Base-by-base conservation (phyloP, 2,113 vertebrate genomes). In the Trochalopteron elliotii region DNA sequence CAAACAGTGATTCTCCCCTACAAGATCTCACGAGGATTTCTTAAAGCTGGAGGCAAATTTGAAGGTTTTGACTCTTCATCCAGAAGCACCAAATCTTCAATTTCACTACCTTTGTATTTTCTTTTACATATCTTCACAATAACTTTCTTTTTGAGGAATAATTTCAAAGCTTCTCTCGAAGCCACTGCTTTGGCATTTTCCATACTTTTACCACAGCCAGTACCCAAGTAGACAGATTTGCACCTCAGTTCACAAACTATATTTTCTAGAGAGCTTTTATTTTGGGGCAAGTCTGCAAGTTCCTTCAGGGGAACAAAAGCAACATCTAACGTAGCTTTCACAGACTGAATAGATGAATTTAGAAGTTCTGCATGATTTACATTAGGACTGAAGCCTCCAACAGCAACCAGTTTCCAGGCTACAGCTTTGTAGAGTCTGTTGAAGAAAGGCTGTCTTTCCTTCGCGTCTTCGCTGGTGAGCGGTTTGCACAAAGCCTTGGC, bases 371-470 rank as follows among this genome's bases (percentile, higher is more conserved):
- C 98, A 18, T 99, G 99, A 96, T 99, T 99, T 94, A 99, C 96
- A 31, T 94, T 99, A 49, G 99, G 98, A 31, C 99, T 99, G 71
- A 99, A 99, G 64, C 99, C 99, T 44, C 99, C 99, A 4, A 98
- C 99, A 22, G 99, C 99, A 69, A 99, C 99, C 94, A 99, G 93
- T 95, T 99, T 99, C 99, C 99, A 99, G 0, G 99, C 99, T 88
- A 99, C 99, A 0, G 99, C 98, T 97, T 99, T 99, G 97, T 99
- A 99, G 9, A 99, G 98, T 96, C 99, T 99, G 91, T 99, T 99
- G 96, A 99, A 99, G 97, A 99, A 99, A 70, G 99, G 98, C 1
- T 99, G 99, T 77, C 99, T 99, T 87, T 99, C 98, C 39, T 99
- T 98, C 4, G 99, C 97, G 42, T 98, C 98, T 94, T 98, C 98